A percentile compares a stretch with the other conserved stretches of the same genome.
phyloP scores from a whole-genome alignment of 2,797 vertebrate species.

The Streptopelia turtur region DNA sequence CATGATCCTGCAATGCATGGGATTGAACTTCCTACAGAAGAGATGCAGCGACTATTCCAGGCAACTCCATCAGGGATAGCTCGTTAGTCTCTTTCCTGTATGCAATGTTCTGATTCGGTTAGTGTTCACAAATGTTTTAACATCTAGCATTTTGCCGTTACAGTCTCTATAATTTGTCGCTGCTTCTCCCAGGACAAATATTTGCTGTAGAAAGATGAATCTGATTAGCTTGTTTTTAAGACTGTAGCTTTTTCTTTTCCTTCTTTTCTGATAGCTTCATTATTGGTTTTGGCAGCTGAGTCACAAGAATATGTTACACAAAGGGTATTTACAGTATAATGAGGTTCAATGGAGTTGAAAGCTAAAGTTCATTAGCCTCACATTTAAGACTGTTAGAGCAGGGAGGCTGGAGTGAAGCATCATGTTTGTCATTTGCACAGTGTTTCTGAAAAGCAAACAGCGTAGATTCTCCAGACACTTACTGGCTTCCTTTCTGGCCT shows the following conservation, averaged over 20 bases:
- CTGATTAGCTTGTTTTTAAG: background rate
- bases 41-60: background rate
- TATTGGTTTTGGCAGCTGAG: slow-evolving; percentile 45
- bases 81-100: background rate
- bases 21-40: background rate
- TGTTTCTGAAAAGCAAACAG: slow-evolving; percentile 24
- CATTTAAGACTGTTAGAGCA: slow-evolving; percentile 47
- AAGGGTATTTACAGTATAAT: slow-evolving; percentile 29
- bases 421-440: slow-evolving; percentile 11
- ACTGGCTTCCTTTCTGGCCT: slow-evolving; percentile 5
- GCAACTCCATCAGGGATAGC: background rate
- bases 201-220: slow-evolving; percentile 13
- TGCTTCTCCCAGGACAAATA: background rate
- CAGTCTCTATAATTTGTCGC: background rate
- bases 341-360: slow-evolving; percentile 51
- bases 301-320: slow-evolving; percentile 34
- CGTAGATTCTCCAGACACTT: background rate
- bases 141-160: background rate
- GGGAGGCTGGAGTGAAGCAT: background rate
- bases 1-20: background rate
- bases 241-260: background rate
- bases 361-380: slow-evolving; percentile 62
- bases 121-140: background rate
- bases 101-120: background rate
- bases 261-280: slow-evolving; percentile 15